Base-by-base conservation (phyloP, 1,140 invertebrate species). In the Drosophila subpulchrella region DNA sequence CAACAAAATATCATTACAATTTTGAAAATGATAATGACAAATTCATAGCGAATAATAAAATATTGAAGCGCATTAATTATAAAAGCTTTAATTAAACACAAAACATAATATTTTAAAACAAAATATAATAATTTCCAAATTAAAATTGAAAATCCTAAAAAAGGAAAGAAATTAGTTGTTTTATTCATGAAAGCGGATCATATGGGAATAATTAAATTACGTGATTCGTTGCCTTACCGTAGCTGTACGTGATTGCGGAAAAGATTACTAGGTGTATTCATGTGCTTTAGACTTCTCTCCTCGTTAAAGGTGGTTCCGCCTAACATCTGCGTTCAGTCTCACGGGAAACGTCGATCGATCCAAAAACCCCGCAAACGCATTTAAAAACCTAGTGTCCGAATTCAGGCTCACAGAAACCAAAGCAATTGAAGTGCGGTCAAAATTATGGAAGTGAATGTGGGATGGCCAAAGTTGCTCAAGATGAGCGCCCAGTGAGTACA, bases 361-460 rank as follows among this genome's bases (percentile, higher is more conserved):
- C 13, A 24, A 65, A 41, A 41, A 36, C 42, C 27, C 60, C 13
- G 27, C 27, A 10, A 27, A 30, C 27, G 5, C 17, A n/a, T 57
- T 57, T 17, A 30, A 6, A n/a, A 48, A 27, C 27, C 27, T 27
- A 4, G 27, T 20, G 20, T 20, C 20, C 20, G 20, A 20, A 20
- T 20, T 20, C 12, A 54, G 10, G 4, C 20, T 13, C 5, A 32
- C 12, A 55, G 15, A 7, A 48, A 42, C 24, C 12, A 2, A 17
- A 32, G 3, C 11, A 48, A 13, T 13, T 4, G 20, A 59, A 48
- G 50, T 54, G 42, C 27, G 7, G 7, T 36, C 36, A 12, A 48
- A 51, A 61, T 44, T 32, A 84, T 86, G 83, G 83, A 86, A 5
- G 57, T 86, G 6, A 78, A 88, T 39, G 57, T 86, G 13, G 78